Conservation (phyloP, 2,113 vertebrate species). For the Enhydra lutris region DNA sequence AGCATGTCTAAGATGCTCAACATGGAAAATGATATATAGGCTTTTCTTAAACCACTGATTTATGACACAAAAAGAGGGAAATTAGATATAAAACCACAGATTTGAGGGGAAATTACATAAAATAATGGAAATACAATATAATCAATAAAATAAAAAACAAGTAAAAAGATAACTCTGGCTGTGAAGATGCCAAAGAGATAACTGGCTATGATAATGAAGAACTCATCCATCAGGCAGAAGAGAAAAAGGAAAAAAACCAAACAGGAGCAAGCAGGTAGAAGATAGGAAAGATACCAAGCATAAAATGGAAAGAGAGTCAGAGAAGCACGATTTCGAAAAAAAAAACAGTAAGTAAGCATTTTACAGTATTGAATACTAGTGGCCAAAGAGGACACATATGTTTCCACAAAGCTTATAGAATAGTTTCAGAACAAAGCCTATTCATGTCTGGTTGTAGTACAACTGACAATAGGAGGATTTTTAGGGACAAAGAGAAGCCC, state of each 20-base stretch:
- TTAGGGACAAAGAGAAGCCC: conserved; percentile 61
- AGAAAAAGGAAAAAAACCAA: background rate
- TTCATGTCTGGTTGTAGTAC: background rate
- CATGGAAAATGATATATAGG: background rate
- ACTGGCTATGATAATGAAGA: background rate
- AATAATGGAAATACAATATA: background rate
- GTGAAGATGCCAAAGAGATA: background rate
- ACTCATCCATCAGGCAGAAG: background rate
- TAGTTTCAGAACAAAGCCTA: conserved; percentile 10
- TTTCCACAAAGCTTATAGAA: background rate
- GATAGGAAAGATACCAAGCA: background rate
- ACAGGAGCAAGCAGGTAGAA: background rate
- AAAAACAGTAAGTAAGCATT: background rate
- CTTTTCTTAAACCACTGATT: background rate
- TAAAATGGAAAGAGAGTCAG: background rate
- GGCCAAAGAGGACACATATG: background rate
- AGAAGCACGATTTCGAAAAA: background rate
- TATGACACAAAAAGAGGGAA: background rate
- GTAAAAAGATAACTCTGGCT: background rate
- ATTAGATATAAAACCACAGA: background rate
- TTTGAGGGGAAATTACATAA: background rate
- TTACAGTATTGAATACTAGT: background rate
- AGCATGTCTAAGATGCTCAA: background rate
- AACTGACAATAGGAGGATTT: conserved; percentile 29
- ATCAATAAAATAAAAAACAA: background rate